Conservation (phyloP, 2,113 vertebrate genomes). For the Coturnix japonica region DNA sequence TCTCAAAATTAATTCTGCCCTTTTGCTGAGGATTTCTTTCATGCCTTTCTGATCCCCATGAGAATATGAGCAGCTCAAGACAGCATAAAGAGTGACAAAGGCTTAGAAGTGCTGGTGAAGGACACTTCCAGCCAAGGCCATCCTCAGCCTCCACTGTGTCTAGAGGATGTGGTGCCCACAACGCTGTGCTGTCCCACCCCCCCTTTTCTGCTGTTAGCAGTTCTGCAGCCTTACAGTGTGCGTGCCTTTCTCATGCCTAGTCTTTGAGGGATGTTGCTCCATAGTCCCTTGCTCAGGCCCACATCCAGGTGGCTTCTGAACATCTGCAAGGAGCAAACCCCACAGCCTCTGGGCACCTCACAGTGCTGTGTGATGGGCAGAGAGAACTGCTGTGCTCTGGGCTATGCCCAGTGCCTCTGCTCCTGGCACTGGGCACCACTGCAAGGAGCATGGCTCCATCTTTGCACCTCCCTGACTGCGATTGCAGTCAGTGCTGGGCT, state of each 20-base stretch:
- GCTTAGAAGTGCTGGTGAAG: neutral
- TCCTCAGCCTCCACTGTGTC: neutral
- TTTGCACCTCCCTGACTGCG: neutral
- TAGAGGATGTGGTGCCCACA: neutral
- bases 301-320: neutral
- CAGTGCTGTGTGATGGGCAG: neutral
- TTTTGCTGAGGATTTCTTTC: neutral
- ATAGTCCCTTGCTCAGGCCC: neutral
- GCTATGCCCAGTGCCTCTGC: no score
- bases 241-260: neutral
- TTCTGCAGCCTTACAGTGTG: neutral
- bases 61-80: neutral
- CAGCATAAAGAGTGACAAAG: neutral
- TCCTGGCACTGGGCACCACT: no score
- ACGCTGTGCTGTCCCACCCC: neutral
- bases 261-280: neutral
- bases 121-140: neutral
- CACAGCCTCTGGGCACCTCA: neutral
- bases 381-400: neutral
- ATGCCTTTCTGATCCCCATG: neutral
- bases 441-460: no score
- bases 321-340: neutral
- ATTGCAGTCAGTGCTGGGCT: neutral
- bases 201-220: neutral
- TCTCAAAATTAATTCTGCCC: neutral